These are phyloP conservation scores for Neopipo cinnamomea DNA, from an alignment of 2,113 vertebrate genomes.

Conservation along the genomic window DNA sequence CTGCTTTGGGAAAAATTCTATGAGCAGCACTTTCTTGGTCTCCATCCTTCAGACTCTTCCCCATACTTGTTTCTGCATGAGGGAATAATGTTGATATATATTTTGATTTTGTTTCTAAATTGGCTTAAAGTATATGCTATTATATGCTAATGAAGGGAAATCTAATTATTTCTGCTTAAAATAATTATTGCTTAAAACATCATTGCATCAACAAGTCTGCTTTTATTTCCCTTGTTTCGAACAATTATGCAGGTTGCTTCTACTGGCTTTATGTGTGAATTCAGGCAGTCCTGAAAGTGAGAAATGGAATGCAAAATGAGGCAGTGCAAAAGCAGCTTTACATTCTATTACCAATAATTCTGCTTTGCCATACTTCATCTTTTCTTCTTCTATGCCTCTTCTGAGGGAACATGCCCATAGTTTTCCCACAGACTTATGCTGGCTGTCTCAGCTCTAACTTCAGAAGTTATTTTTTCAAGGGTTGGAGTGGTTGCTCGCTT, in stretches of 20 bases:
- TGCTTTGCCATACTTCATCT: neutral
- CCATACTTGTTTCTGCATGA: neutral
- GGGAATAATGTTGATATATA: neutral
- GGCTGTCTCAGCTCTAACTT: neutral
- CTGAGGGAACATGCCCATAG: neutral
- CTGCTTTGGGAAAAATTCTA: neutral
- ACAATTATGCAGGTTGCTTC: slow-evolving; percentile 31
- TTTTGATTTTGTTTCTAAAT: neutral
- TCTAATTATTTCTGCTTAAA: slow-evolving; percentile 31
- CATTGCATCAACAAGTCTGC: neutral
- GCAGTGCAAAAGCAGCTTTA: neutral
- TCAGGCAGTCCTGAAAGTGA: neutral
- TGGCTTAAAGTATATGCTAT: neutral
- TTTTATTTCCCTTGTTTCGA: slow-evolving; percentile 31
- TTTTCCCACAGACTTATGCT: neutral
- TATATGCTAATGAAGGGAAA: neutral
- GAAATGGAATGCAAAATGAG: neutral
- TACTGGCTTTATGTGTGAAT: neutral
- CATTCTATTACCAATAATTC: neutral
- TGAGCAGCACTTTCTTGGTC: neutral
- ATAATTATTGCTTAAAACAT: slow-evolving; percentile 27
- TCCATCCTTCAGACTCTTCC: neutral
- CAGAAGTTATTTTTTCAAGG: neutral
- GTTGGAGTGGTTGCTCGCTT: neutral
- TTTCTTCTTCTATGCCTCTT: neutral